Evolutionary conservation across 92 coral and sea anemone species (phyloP).

Genomic region (Epizoanthus rinbou): DNA sequence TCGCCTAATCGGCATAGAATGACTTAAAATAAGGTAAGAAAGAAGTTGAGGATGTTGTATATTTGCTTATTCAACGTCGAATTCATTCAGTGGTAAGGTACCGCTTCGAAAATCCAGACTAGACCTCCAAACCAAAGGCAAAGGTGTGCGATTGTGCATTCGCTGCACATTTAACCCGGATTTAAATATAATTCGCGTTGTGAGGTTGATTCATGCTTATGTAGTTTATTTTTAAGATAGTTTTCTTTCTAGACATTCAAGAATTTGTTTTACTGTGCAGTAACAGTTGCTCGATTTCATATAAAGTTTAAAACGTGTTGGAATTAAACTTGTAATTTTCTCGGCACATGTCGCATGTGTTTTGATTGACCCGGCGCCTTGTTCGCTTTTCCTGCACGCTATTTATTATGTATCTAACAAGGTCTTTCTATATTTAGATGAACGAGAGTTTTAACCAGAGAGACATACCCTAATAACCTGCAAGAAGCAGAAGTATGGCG

Average conservation of each 20-base stretch:
- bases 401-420: not conserved
- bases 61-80: not conserved
- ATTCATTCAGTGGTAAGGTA: not conserved
- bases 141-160: not conserved
- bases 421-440: not conserved
- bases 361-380: not conserved
- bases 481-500: constrained; percentile 19
- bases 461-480: not conserved
- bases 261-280: no score
- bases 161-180: no score
- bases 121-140: not conserved
- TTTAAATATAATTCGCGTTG: no score
- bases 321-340: no score
- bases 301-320: no score
- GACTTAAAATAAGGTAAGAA: not conserved
- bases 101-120: not conserved
- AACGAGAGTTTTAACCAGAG: not conserved
- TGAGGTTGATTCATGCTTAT: no score
- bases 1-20: not conserved
- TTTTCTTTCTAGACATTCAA: no score
- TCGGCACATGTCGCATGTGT: not conserved
- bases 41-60: not conserved
- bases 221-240: no score
- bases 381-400: not conserved
- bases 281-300: no score